phyloP scores from a whole-genome alignment of 1,140 invertebrate genomes.

The Himalopsyche phryganea region DNA sequence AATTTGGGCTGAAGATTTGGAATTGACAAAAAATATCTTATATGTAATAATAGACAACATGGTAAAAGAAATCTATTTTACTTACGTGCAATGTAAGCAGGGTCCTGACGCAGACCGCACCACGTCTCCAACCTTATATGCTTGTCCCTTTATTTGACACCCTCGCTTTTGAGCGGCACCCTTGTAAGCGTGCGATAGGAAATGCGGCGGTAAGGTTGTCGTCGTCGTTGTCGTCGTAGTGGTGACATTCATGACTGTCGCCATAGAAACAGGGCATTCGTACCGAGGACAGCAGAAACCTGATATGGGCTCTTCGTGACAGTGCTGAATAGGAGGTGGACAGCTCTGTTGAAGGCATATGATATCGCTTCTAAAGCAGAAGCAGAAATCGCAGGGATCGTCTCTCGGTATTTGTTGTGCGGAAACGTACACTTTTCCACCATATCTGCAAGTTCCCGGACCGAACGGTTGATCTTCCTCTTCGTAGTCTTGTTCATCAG shows the following conservation, averaged over 20 bases:
- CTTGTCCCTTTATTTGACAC: conserved; percentile 77
- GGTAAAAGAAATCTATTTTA: too few relatives aligned
- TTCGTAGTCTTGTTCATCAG: conserved; percentile 59
- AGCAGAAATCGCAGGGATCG: conserved; percentile 94
- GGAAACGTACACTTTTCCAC: conserved; percentile 87
- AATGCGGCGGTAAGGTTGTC: conserved; percentile 79
- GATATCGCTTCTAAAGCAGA: conserved; percentile 94
- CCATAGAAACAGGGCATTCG: conserved; percentile 86
- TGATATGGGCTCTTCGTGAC: conserved; percentile 84
- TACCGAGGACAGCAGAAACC: conserved; percentile 94
- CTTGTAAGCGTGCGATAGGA: conserved; percentile 73
- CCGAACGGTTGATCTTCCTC: conserved; percentile 74
- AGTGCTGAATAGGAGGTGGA: conserved; percentile 86
- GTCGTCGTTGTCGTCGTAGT: conserved; percentile 82
- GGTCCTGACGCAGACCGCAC: conserved; percentile 82
- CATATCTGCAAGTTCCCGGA: conserved; percentile 85
- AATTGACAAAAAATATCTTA: too few relatives aligned
- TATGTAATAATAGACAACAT: too few relatives aligned
- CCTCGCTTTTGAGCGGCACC: conserved; percentile 69
- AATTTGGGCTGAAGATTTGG: neutral
- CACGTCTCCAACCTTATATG: conserved; percentile 78
- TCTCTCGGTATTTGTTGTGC: conserved; percentile 92
- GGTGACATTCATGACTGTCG: conserved; percentile 70
- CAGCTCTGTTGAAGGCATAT: conserved; percentile 94
- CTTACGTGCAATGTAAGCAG: conserved; percentile 89